Conservation (phyloP, 2,113 vertebrate species). For the Turdus rufiventris region DNA sequence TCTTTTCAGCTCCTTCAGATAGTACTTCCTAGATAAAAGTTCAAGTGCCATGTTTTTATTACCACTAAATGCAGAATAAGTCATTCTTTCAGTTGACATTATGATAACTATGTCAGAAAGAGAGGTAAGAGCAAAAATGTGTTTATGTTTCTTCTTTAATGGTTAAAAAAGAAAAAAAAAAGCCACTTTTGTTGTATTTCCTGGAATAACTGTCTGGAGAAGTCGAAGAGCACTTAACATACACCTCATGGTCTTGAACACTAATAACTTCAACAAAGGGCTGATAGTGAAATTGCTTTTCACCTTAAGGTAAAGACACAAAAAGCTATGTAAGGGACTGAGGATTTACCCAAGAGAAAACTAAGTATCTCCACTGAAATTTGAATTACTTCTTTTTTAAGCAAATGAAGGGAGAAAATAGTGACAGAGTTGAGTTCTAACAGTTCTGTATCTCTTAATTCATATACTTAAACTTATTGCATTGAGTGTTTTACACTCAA, state of each 20-base stretch:
- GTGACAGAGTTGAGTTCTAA: not conserved
- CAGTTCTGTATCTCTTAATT: not conserved
- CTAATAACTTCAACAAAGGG: not conserved
- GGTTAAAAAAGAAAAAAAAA: not conserved
- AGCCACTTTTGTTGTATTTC: not conserved
- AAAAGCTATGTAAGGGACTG: not conserved
- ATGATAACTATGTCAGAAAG: not conserved
- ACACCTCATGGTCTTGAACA: not conserved
- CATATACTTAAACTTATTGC: not conserved
- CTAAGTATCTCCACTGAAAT: not conserved
- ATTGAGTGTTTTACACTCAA: not conserved
- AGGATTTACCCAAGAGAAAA: not conserved
- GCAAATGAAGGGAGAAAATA: not conserved
- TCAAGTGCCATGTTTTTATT: not conserved
- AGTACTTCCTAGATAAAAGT: not conserved
- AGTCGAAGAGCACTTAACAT: not conserved
- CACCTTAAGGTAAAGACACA: not conserved
- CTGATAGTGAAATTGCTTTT: not conserved
- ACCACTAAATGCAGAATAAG: not conserved
- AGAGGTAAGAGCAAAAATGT: not conserved
- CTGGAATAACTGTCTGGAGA: not conserved
- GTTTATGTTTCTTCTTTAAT: not conserved
- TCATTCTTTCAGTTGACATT: not conserved
- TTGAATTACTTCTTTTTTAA: not conserved
- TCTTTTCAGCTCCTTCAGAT: not conserved